Evolutionary conservation across 2,888 invertebrate species (phyloP), one percentile per base, ranked within the genome.

Genomic region (Pristionchus exspectatus): DNA sequence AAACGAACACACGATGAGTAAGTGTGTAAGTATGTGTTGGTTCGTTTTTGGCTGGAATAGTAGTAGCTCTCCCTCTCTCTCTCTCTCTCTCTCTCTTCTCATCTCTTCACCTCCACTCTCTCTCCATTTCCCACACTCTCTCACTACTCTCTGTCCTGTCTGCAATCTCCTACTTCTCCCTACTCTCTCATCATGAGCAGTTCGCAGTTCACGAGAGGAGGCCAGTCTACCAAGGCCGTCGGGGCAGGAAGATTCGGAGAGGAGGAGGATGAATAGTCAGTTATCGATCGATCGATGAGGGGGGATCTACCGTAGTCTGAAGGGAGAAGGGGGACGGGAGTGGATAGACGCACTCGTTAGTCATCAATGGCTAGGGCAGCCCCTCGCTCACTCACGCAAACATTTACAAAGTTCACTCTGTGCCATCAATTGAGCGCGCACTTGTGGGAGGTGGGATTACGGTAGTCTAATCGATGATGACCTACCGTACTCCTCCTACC

Each of bases 141-240:
- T 81, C 50, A 4, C 50, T 27, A 10, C 33, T 54, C 27, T 54
- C 81, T 54, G 18, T 21, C 38, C 33, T 81, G 54, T 27, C 50
- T 81, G 54, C 33, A 9, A 54, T 54, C 81, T 81, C 50, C n/a
- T n/a, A 14, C 21, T 33, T 81, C n/a, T 0, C 14, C 54, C 1
- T 16, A 54, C 81, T 81, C 81, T 81, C 81, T 81, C 81, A 9
- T 21, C 81, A 5, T 44, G 74, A 18, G 74, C 74, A 77, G 81
- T 81, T 81, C 81, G 81, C 81, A 81, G 81, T 81, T 81, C 81
- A 81, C 81, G 81, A 81, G 81, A 54, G 77, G 81, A 81, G 81
- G 81, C 81, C 81, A 81, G 81, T 44, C 81, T 44, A 50, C 81
- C 81, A 81, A 81, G 81, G 81, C 81, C 81, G 81, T 16, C 38